Evolutionary conservation across 1,140 invertebrate genomes (phyloP), one percentile per base, ranked within the genome.

Genomic region (Pseudomyrmex cubaensis): DNA sequence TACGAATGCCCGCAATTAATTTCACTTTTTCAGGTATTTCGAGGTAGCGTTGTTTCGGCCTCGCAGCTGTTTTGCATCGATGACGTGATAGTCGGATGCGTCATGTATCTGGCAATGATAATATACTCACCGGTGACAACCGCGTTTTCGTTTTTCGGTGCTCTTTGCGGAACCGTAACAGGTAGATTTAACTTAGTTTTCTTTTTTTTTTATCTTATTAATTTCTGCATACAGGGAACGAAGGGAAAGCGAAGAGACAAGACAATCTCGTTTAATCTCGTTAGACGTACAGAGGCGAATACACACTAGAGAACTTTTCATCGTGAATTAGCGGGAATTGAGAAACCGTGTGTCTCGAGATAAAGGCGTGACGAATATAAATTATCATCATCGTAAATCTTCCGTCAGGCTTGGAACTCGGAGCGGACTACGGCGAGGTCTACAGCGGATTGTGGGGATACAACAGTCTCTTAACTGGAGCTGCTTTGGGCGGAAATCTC

Each of bases 391-490:
- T 50, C 12, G 35, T 70, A 35, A 17, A 64, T 63, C 62, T 66
- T 25, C 25, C 17, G 10, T 20, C 22, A 84, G 93, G 88, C 64
- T 56, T 93, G 12, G 85, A 85, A 13, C 83, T 94, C 5, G 90
- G 88, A 4, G 92, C 83, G 2, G 87, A 93, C 0, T 82, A 86
- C 10, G 85, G 88, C 12, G 89, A 86, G 22, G 85, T 94, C 72
- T 94, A 94, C 85, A 83, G 84, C 1, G 94, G 94, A 4, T 20
- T 93, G 1, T 95, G 94, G 94, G 94, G 94, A 8, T 94, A 92
- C 70, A 94, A 94, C 63, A 92, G 91, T 78, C 83, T 95, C 22
- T 62, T 95, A 13, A 93, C 93, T 4, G 91, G 92, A 2, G 91
- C 90, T 8, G 89, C 90, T 46, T 85, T 94, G 13, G 94, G 93